phyloP scores from a whole-genome alignment of 2,888 invertebrate genomes.

The Carcina quercana region DNA sequence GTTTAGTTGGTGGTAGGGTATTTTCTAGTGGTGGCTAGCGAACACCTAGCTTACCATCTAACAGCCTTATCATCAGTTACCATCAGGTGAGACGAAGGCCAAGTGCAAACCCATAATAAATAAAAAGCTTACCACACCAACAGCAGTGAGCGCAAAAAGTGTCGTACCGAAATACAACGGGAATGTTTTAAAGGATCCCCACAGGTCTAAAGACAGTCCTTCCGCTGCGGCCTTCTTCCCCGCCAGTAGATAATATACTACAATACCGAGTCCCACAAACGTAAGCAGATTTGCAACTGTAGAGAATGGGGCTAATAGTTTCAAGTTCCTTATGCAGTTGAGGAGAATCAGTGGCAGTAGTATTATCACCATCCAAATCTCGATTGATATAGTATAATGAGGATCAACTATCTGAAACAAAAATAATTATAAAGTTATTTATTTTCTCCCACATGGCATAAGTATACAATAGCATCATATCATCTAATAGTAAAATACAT shows the following conservation, averaged over 20 bases:
- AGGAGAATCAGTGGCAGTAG: slow-evolving; percentile 80
- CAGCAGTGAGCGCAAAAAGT: slow-evolving; percentile 90
- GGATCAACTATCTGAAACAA: slow-evolving; percentile 68
- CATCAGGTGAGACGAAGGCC: no score
- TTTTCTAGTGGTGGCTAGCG: no score
- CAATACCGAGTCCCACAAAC: slow-evolving; percentile 82
- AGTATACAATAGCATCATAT: slow-evolving; percentile 1
- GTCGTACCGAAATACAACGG: slow-evolving; percentile 93
- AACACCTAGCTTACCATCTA: no score
- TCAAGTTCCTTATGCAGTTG: slow-evolving; percentile 84
- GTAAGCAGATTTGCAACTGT: slow-evolving; percentile 88
- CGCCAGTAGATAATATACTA: slow-evolving; percentile 80
- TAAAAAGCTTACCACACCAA: slow-evolving; percentile 84
- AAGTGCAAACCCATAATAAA: no score
- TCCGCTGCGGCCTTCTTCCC: slow-evolving; percentile 60
- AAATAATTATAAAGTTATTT: no score
- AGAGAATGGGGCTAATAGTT: slow-evolving; percentile 88
- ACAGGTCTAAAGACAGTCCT: slow-evolving; percentile 56
- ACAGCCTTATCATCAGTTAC: no score
- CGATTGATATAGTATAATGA: slow-evolving; percentile 53
- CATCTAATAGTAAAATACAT: slow-evolving; percentile 1
- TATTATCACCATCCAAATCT: slow-evolving; percentile 79
- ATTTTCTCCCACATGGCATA: no score
- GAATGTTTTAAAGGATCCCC: slow-evolving; percentile 55
- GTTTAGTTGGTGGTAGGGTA: no score